Percentiles rank a stretch among this genome's conserved stretches.
Conservation (phyloP, 2,797 vertebrate genomes). For the Peromyscus aztecus region DNA sequence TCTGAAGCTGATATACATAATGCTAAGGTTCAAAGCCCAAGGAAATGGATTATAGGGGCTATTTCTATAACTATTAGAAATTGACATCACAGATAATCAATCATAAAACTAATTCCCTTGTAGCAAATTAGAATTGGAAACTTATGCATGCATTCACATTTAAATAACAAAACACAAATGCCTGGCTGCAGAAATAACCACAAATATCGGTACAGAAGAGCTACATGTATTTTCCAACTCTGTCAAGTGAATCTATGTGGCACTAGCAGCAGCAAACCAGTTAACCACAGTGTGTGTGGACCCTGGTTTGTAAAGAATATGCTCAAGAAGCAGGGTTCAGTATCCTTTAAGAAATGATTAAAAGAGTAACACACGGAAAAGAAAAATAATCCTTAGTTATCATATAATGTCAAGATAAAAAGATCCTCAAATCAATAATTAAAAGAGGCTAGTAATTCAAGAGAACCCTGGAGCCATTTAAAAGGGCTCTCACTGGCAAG, state of each 20-base stretch:
- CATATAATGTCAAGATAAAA: not conserved
- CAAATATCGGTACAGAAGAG: not conserved
- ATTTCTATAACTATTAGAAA: not conserved
- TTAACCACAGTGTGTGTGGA: not conserved
- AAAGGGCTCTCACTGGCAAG: not conserved
- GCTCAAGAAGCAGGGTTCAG: not conserved
- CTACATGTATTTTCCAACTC: not conserved
- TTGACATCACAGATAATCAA: not conserved
- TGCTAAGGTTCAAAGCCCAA: slow-evolving; percentile 12
- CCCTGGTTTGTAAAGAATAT: slow-evolving; percentile 4
- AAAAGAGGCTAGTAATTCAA: not conserved
- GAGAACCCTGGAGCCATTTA: not conserved
- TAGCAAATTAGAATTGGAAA: not conserved
- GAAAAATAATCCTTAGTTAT: not conserved
- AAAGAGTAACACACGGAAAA: not conserved
- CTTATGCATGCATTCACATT: slow-evolving; percentile 22
- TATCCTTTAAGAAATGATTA: slow-evolving; percentile 15
- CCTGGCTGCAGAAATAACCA: not conserved
- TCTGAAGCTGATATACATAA: not conserved
- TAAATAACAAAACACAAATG: not conserved
- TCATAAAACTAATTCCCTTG: not conserved
- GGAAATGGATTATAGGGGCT: not conserved
- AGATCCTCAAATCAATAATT: not conserved
- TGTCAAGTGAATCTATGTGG: not conserved
- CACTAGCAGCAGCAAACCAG: not conserved